phyloP scores from a whole-genome alignment of 64 coral and sea anemone species.

The Catalaphyllia jardinei region DNA sequence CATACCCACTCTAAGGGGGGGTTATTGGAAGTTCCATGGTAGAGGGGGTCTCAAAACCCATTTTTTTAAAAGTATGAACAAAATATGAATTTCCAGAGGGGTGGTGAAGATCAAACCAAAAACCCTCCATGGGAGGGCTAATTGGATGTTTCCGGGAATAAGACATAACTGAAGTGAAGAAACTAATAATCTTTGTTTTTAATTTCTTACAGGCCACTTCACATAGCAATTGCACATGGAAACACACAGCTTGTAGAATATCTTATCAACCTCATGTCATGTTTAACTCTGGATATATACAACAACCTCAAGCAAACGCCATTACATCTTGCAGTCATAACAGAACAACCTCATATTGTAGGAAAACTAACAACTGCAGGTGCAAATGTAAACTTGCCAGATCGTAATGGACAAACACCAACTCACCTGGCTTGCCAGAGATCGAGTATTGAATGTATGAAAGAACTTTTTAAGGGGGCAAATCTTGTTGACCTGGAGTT shows the following conservation, averaged over 20 bases:
- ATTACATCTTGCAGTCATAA: constrained; percentile 92
- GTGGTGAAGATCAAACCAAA: no score
- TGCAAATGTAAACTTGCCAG: constrained; percentile 77
- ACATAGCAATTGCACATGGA: constrained; percentile 91
- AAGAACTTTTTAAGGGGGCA: constrained; percentile 48
- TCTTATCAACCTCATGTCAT: constrained; percentile 65
- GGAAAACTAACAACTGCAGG: constrained; percentile 66
- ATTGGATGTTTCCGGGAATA: no score
- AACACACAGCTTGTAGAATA: constrained; percentile 70
- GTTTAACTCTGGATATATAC: constrained; percentile 78
- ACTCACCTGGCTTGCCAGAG: constrained; percentile 78
- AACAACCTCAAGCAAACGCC: constrained; percentile 96
- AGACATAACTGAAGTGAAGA: no score
- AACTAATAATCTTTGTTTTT: background rate
- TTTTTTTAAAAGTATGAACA: no score
- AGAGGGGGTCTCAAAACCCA: no score
- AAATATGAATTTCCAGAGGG: no score
- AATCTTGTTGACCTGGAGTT: constrained; percentile 46
- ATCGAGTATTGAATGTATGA: constrained; percentile 54
- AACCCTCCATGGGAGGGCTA: no score
- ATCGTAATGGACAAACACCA: constrained; percentile 94
- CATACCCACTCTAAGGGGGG: no score
- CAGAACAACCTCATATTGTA: constrained; percentile 74
- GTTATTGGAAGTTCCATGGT: no score
- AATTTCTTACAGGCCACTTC: constrained; percentile 70